Evolutionary conservation across 2,113 vertebrate species (phyloP).

Genomic region (Zeus faber): DNA sequence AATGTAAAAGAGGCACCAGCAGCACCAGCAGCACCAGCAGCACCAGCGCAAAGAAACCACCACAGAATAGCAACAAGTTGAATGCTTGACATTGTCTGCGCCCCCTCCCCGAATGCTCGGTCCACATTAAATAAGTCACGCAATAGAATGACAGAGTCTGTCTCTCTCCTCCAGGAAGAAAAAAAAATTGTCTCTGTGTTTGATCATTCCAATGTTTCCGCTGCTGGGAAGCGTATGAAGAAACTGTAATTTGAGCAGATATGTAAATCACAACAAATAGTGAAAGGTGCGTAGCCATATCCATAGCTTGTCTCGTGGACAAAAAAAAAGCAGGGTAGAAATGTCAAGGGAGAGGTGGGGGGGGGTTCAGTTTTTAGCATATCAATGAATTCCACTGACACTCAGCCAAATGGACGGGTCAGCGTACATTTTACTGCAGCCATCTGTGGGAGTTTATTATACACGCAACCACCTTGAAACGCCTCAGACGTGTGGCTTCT

Average conservation of each 20-base stretch:
- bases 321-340: no score
- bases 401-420: not conserved
- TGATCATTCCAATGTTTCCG: no score
- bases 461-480: not conserved
- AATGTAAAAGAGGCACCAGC: no score
- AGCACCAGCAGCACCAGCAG: no score
- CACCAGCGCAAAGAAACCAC: no score
- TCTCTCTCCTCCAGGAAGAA: not conserved
- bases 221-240: no score
- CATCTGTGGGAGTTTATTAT: slow-evolving; percentile 11
- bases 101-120: not conserved
- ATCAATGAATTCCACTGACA: slow-evolving; percentile 1
- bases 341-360: not conserved
- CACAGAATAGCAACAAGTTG: no score
- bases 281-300: not conserved
- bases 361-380: not conserved
- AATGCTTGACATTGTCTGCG: not conserved
- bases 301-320: no score
- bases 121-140: not conserved
- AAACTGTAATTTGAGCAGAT: not conserved
- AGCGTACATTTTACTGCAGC: not conserved
- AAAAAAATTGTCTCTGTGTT: no score
- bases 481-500: not conserved
- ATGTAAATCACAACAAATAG: not conserved
- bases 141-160: not conserved